Percentiles rank a stretch among this genome's conserved stretches.
phyloP scores from a whole-genome alignment of 2,113 vertebrate species.

The Aleadryas rufinucha region DNA sequence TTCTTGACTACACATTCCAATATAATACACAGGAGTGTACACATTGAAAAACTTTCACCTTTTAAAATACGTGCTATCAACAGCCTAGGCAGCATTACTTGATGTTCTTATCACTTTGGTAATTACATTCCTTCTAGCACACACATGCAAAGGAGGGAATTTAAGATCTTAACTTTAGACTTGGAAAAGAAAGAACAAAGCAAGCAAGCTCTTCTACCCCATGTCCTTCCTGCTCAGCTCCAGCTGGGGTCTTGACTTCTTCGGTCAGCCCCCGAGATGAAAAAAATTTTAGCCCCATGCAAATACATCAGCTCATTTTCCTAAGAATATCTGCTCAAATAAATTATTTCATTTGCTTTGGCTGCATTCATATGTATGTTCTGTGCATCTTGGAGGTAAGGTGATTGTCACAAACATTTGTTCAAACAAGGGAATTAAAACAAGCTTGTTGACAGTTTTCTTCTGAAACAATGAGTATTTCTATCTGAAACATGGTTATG shows the following conservation, averaged over 20 bases:
- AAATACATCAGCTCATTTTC: neutral
- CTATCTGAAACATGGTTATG: neutral
- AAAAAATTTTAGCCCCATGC: neutral
- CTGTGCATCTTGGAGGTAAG: neutral
- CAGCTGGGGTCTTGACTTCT: neutral
- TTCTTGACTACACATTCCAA: neutral
- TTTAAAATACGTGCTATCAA: neutral
- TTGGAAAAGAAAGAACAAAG: neutral
- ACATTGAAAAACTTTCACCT: neutral
- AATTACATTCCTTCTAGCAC: neutral
- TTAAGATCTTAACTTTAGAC: neutral
- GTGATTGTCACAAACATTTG: neutral
- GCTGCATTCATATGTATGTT: neutral
- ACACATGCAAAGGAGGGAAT: neutral
- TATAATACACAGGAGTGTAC: neutral
- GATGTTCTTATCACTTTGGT: neutral
- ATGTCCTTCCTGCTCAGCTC: neutral
- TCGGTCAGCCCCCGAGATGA: rapidly evolving
- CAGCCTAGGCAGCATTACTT: neutral
- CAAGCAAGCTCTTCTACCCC: neutral
- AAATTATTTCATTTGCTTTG: neutral
- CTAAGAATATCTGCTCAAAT: neutral
- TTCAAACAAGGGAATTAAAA: neutral
- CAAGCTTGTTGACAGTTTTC: neutral
- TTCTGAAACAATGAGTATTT: neutral